Evolutionary conservation across 1,140 invertebrate genomes (phyloP).

Genomic region (Druon quercuslanigerum): DNA sequence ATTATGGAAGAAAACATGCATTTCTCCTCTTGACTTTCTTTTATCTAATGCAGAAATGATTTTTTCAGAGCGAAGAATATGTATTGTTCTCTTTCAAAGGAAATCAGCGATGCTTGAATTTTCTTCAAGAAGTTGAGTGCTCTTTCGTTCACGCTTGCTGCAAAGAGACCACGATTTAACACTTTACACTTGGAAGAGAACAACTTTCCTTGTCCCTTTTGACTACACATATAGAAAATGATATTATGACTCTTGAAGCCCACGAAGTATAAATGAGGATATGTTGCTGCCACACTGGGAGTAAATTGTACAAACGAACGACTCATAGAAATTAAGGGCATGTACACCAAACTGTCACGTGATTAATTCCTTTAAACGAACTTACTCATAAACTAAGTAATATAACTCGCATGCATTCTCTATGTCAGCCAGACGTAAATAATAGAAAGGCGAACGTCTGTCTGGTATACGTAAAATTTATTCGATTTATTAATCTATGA

Average conservation of each 20-base stretch:
- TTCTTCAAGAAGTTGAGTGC: conserved; percentile 6
- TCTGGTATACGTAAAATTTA: too few relatives aligned
- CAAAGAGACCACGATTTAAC: background rate
- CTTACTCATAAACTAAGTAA: background rate
- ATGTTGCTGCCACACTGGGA: background rate
- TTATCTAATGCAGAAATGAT: background rate
- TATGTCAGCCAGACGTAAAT: too few relatives aligned
- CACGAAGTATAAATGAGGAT: conserved; percentile 1
- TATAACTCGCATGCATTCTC: too few relatives aligned
- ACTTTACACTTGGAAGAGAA: conserved; percentile 1
- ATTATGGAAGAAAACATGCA: background rate
- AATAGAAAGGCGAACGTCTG: too few relatives aligned
- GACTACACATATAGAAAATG: background rate
- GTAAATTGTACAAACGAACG: conserved; percentile 18
- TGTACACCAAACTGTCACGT: background rate
- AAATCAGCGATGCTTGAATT: conserved; percentile 7
- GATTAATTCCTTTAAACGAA: too few relatives aligned
- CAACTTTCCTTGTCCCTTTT: background rate
- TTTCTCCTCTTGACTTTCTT: background rate
- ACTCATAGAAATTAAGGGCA: background rate
- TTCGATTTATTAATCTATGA: too few relatives aligned
- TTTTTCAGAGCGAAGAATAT: conserved; percentile 11
- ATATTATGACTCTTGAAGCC: conserved; percentile 9
- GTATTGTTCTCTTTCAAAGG: conserved; percentile 9
- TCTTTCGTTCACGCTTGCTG: conserved; percentile 15